A percentile compares a stretch with the other conserved stretches of the same genome.
Evolutionary conservation across 2,797 vertebrate species (phyloP).

Genomic region (Microctenopoma lineatum): DNA sequence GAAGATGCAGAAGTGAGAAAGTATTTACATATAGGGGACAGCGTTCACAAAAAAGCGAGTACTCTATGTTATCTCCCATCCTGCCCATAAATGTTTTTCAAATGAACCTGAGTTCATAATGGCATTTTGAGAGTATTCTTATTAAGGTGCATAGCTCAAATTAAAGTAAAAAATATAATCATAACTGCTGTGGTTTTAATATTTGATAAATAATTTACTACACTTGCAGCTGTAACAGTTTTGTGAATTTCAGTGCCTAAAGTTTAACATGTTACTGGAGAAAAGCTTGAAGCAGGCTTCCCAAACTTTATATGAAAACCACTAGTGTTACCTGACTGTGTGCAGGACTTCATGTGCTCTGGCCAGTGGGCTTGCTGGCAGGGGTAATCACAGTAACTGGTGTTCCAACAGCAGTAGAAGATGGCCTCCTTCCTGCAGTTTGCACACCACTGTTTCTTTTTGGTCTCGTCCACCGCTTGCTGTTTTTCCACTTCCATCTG

Average conservation of each 20-base stretch:
- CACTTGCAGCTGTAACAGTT: not conserved
- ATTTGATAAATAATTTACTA: not conserved
- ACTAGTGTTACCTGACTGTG: slow-evolving; percentile 92
- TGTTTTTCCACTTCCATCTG: slow-evolving; percentile 95
- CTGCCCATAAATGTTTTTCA: not conserved
- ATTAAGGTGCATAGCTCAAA: too few relatives aligned
- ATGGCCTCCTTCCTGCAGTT: slow-evolving; percentile 99
- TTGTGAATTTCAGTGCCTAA: not conserved
- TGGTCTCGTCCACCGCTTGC: slow-evolving; percentile 96
- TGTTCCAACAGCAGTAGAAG: slow-evolving; percentile 99
- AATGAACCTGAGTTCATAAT: too few relatives aligned
- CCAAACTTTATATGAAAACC: not conserved
- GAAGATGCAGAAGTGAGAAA: not conserved
- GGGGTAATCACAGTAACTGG: slow-evolving; percentile 98
- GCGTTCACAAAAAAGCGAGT: not conserved
- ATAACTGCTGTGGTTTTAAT: not conserved
- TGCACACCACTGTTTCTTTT: slow-evolving; percentile 99
- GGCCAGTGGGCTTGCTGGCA: slow-evolving; percentile 99
- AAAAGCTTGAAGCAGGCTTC: not conserved
- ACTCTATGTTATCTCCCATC: too few relatives aligned
- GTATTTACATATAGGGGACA: not conserved
- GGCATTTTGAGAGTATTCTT: too few relatives aligned
- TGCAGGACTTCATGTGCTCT: slow-evolving; percentile 99
- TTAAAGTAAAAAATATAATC: not conserved
- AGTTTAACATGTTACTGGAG: not conserved